Percentiles rank a stretch among this genome's conserved stretches.
phyloP scores from a whole-genome alignment of 2,797 vertebrate species.

The Furcifer pardalis region DNA sequence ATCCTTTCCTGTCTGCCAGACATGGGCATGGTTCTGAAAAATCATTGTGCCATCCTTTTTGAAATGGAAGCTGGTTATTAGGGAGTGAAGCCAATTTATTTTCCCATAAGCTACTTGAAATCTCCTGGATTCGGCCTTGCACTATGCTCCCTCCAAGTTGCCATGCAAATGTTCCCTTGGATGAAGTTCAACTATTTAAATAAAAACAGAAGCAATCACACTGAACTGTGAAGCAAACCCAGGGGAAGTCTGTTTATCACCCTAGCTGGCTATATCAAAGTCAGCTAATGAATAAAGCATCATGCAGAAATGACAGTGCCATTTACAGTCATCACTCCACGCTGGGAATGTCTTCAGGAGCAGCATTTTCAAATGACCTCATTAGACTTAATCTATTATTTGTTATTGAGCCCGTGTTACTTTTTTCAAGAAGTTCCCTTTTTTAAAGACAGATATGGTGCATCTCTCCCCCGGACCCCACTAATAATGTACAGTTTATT shows the following conservation, averaged over 20 bases:
- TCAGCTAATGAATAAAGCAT: conserved; percentile 1
- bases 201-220: background rate
- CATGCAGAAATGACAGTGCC: background rate
- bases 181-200: conserved; percentile 15
- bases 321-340: conserved; percentile 28
- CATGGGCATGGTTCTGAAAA: too few relatives aligned
- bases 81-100: background rate
- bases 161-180: background rate
- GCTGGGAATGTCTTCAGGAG: conserved; percentile 17
- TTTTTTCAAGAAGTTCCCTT: background rate
- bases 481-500: background rate
- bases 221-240: background rate
- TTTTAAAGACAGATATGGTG: background rate
- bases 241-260: background rate
- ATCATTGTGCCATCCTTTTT: background rate
- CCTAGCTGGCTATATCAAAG: background rate
- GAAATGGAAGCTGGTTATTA: background rate
- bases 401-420: background rate
- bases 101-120: background rate
- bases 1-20: too few relatives aligned
- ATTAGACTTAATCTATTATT: conserved; percentile 19
- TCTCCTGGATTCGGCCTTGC: background rate
- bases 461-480: too few relatives aligned
- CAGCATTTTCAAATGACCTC: conserved; percentile 32
- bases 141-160: background rate